Base-by-base conservation (phyloP, 2,888 invertebrate species). In the Zootermopsis nevadensis region DNA sequence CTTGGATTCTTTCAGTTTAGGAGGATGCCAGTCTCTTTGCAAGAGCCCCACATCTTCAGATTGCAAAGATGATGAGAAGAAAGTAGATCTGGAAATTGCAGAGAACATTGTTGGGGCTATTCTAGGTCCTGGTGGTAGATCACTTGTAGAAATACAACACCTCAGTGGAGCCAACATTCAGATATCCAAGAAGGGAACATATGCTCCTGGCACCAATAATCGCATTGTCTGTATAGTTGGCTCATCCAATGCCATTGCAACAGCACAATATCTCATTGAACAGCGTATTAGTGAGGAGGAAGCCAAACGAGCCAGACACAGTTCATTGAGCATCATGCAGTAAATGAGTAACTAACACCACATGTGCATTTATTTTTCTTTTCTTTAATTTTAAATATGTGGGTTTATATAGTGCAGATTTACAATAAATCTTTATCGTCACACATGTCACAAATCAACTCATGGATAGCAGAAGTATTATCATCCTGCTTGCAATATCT, bases 121-220 rank as follows among this genome's bases (percentile, higher is more conserved):
- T 89, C 93, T 99, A 90, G 99, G 97, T 92, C 98, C 98, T 87
- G 98, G 97, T 89, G 99, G 98, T 86, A 95, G 97, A 91, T 96
- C 97, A 90, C 94, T 99, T 89, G 96, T 98, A 89, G 98, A 99
- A 93, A 97, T 99, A 91, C 98, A 98, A 92, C 97, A 98, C 92
- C 94, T 95, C 92, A 98, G 97, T 89, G 98, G 98, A 90, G 98
- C 98, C 90, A 98, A 96, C 92, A 98, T 99, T 91, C 98, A 98
- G 93, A 98, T 99, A 92, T 98, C 98, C 87, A 98, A 98, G 93
- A 98, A 98, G 92, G 98, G 98, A 90, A 97, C 96, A 89, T 98
- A 97, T 93, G 97, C 97, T 88, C 98, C 98, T 87, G 98, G 98
- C 91, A 98, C 98, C 87, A 95, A 97, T 90, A 98, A 98, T 93